A percentile compares a stretch with the other conserved stretches of the same genome.
Conservation (phyloP, 2,888 invertebrate genomes). For the Cataglyphis albicans region DNA sequence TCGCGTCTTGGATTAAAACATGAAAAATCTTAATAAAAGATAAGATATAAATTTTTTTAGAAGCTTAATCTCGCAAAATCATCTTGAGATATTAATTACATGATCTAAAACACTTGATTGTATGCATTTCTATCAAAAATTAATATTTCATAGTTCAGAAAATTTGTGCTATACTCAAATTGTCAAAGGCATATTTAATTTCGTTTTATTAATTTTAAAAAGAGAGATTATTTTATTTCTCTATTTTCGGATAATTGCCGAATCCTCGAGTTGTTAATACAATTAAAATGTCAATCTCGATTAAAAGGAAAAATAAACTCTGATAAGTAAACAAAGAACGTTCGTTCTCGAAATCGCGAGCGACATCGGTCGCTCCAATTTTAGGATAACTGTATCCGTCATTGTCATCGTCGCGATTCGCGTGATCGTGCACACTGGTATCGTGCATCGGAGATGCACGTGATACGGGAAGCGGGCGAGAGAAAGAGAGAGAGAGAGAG, state of each 20-base stretch:
- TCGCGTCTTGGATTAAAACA: background rate
- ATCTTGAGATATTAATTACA: background rate
- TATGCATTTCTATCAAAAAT: background rate
- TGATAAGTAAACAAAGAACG: background rate
- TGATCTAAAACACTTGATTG: background rate
- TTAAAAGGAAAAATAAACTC: background rate
- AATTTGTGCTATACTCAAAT: background rate
- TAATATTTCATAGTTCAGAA: background rate
- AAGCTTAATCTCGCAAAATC: background rate
- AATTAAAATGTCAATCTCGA: constrained; percentile 13
- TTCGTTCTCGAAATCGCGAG: constrained; percentile 11
- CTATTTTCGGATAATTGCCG: background rate
- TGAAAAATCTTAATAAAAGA: background rate
- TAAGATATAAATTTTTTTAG: background rate
- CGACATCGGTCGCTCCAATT: constrained; percentile 28
- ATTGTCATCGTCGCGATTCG: constrained; percentile 15
- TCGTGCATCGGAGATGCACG: constrained; percentile 29
- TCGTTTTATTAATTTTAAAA: background rate
- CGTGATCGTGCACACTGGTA: constrained; percentile 46
- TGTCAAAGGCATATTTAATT: background rate
- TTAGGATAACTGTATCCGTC: constrained; percentile 13
- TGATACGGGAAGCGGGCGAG: constrained; percentile 21
- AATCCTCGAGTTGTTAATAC: background rate
- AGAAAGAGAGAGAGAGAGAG: no score
- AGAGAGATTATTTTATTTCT: background rate